phyloP scores from a whole-genome alignment of 1,140 invertebrate species.

The Eufriesea mexicana region DNA sequence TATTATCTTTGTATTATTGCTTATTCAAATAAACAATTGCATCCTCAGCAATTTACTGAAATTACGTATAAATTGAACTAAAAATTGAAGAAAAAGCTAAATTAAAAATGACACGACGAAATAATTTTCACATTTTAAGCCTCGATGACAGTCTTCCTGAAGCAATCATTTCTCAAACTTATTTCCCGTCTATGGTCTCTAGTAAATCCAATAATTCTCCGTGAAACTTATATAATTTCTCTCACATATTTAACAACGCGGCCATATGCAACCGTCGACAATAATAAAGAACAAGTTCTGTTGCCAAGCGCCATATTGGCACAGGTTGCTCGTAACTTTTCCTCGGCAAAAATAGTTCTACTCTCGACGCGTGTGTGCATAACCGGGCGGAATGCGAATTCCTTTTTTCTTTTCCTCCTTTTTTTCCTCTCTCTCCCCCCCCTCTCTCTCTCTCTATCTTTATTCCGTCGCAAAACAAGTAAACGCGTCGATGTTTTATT shows the following conservation, averaged over 20 bases:
- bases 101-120: too few relatives aligned
- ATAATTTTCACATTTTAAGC: too few relatives aligned
- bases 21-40: too few relatives aligned
- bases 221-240: not conserved
- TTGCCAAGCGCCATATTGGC: conserved; percentile 43
- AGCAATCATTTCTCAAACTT: too few relatives aligned
- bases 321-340: conserved; percentile 18
- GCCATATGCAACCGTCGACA: not conserved
- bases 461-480: not conserved
- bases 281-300: conserved; percentile 51
- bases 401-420: conserved; percentile 5
- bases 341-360: conserved; percentile 19
- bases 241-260: not conserved
- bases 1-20: too few relatives aligned
- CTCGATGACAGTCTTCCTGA: too few relatives aligned
- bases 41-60: too few relatives aligned
- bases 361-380: not conserved
- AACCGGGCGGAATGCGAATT: conserved; percentile 33
- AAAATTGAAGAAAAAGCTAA: too few relatives aligned
- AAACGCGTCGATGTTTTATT: conserved; percentile 50
- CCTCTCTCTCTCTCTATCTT: not conserved
- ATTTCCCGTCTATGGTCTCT: too few relatives aligned
- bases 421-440: not conserved
- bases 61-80: too few relatives aligned
- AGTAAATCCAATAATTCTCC: not conserved